Evolutionary conservation across 2,888 invertebrate species (phyloP), one percentile per base, ranked within the genome.

Genomic region (Gibbula magus): DNA sequence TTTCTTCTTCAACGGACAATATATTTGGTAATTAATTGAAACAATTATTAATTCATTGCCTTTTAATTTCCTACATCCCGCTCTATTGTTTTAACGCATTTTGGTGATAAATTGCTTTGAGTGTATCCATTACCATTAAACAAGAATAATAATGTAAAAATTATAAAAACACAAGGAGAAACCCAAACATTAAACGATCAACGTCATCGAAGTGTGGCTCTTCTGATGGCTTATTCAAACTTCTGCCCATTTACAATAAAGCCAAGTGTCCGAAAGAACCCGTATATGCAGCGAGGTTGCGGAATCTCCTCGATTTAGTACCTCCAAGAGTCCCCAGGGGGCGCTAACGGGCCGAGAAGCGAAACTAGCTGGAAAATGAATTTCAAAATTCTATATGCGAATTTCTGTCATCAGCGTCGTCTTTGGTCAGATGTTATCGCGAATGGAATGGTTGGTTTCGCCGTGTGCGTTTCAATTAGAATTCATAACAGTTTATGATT

Each of bases 321-420:
- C 61, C 61, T 61, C 61, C 61, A 29, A 29, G 16, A 29, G 29
- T 61, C 61, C n/a, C 61, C 25, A 61, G 61, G 29, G 61, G 61
- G 61, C 61, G 61, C 61, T 61, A 61, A 61, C 61, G 25, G 61
- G 16, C 29, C 61, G 61, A 25, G 61, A 61, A 61, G 25, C 61
- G 61, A 61, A 61, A 61, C 61, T 61, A 61, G 25, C 61, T 61
- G 61, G 61, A 61, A 61, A 61, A 61, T 61, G 61, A 61, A 61
- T 61, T 61, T 25, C 61, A 61, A 61, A 61, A 61, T 61, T 61
- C 25, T 61, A 61, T 61, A 25, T 61, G 29, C 61, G 29, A 25
- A 16, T 61, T 61, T 25, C 61, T 61, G 61, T 61, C 61, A 61
- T 61, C 61, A 18, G 25, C 25, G 25, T 16, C 16, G 29, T 61